Base-by-base conservation (phyloP, 2,888 invertebrate genomes). In the Drosophila setosimentum region DNA sequence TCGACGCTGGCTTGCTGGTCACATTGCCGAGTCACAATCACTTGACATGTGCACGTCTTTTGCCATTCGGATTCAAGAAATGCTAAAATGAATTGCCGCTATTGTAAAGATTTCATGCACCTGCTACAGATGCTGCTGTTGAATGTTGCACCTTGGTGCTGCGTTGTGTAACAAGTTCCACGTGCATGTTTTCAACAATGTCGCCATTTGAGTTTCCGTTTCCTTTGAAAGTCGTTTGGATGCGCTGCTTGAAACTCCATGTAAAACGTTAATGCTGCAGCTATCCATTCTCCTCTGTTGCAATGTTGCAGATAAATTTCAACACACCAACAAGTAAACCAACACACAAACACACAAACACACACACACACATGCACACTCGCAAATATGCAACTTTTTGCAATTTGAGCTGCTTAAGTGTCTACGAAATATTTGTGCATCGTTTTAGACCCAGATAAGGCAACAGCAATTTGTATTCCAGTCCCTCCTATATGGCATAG, bases 71-170 rank as follows among this genome's bases (percentile, higher is more conserved):
- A 83, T 78, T 75, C 79, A 67, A 77, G 79, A 77, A 82, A 86
- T 88, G 78, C 68, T 85, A 81, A 89, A 90, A 87, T 88, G 91
- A 90, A 91, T 91, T 80, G 89, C 81, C 83, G 84, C 82, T 82
- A 86, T 89, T 78, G 81, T 77, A 82, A 80, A 81, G 84, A 89
- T 87, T 88, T 89, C 84, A 82, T 78, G 76, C 82, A 82, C 64
- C 62, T 73, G 79, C 57, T 70, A 50, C 63, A 68, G 68, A 68
- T 57, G 42, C 16, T 37, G 50, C 54, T 57, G 75, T 55, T 68
- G 57, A 55, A 45, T 76, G 69, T 49, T 69, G 58, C 53, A 67
- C 71, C 64, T 60, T 61, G 50, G 62, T 57, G 63, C 45, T 65
- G 62, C 74, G 74, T 83, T 68, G 76, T 78, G 76, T 87, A 85